Conservation (phyloP, 1,140 invertebrate genomes). For the Drosophila parvula region DNA sequence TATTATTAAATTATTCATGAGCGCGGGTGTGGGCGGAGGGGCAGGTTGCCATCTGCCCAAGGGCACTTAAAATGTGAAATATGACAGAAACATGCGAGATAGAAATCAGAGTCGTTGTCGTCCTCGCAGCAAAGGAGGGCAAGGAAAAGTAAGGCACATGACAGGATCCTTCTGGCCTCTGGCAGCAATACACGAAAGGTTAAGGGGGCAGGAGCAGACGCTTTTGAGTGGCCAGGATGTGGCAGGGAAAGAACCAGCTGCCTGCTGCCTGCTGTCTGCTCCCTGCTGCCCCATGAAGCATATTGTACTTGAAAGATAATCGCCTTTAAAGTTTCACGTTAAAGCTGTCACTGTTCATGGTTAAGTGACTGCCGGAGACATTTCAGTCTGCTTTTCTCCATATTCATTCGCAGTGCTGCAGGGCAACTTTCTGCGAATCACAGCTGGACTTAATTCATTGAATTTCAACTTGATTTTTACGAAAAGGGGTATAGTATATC, state of each 20-base stretch:
- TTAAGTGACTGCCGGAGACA: slow-evolving; percentile 23
- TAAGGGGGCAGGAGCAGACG: slow-evolving; percentile 1
- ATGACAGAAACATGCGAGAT: slow-evolving; percentile 61
- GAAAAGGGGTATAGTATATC: neutral
- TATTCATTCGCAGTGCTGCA: slow-evolving; percentile 8
- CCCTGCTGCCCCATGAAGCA: slow-evolving; percentile 9
- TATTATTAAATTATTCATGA: slow-evolving; percentile 68
- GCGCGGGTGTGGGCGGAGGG: slow-evolving; percentile 16
- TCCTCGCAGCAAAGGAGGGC: slow-evolving; percentile 17
- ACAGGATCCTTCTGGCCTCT: slow-evolving; percentile 33
- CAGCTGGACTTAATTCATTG: slow-evolving; percentile 7
- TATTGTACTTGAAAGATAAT: slow-evolving; percentile 32
- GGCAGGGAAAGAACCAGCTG: slow-evolving; percentile 21
- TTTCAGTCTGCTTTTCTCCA: slow-evolving; percentile 3
- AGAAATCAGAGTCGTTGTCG: slow-evolving; percentile 50
- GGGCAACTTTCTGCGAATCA: slow-evolving; percentile 4
- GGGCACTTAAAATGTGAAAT: slow-evolving; percentile 61
- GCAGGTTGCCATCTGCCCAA: slow-evolving; percentile 37
- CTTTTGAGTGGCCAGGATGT: slow-evolving; percentile 38
- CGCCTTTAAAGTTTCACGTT: slow-evolving; percentile 39
- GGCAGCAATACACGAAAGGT: slow-evolving; percentile 5
- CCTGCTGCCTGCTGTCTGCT: no score
- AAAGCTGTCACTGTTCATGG: slow-evolving; percentile 34
- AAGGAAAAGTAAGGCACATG: slow-evolving; percentile 29
- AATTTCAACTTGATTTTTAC: neutral